phyloP scores from a whole-genome alignment of 2,888 invertebrate species.

The Acholoe squamosa region DNA sequence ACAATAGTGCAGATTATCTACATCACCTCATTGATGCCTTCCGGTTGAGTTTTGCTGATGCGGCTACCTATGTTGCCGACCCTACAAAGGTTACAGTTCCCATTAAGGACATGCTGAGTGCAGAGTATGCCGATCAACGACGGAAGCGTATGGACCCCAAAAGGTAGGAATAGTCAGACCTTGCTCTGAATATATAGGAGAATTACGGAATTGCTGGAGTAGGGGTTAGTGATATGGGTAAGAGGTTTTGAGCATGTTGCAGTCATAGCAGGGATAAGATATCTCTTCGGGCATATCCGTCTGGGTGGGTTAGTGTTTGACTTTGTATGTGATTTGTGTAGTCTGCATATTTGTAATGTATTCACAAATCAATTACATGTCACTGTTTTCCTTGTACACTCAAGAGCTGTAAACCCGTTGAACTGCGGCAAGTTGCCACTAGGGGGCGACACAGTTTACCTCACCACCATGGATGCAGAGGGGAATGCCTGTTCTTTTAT shows the following conservation, averaged over 20 bases:
- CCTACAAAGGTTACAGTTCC: conserved; percentile 77
- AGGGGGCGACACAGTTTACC: conserved; percentile 81
- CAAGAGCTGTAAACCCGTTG: not conserved
- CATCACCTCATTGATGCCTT: conserved; percentile 83
- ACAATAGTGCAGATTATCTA: conserved; percentile 82
- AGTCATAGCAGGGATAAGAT: no score
- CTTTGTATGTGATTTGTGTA: no score
- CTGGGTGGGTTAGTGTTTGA: no score
- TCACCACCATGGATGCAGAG: conserved; percentile 81
- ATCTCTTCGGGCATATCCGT: no score
- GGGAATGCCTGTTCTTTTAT: conserved; percentile 84
- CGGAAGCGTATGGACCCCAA: conserved; percentile 77
- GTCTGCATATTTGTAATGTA: no score
- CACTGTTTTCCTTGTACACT: no score
- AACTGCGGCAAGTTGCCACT: conserved; percentile 32
- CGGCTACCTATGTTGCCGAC: conserved; percentile 80
- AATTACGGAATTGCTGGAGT: no score
- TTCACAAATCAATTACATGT: no score
- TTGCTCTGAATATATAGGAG: no score
- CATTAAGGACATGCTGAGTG: conserved; percentile 77
- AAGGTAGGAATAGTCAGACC: conserved; percentile 70
- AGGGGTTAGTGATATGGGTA: no score
- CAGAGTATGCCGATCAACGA: conserved; percentile 80
- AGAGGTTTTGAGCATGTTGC: no score
- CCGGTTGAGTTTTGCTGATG: conserved; percentile 82